Conservation (phyloP, 1,140 invertebrate genomes). For the Drosophila persimilis region DNA sequence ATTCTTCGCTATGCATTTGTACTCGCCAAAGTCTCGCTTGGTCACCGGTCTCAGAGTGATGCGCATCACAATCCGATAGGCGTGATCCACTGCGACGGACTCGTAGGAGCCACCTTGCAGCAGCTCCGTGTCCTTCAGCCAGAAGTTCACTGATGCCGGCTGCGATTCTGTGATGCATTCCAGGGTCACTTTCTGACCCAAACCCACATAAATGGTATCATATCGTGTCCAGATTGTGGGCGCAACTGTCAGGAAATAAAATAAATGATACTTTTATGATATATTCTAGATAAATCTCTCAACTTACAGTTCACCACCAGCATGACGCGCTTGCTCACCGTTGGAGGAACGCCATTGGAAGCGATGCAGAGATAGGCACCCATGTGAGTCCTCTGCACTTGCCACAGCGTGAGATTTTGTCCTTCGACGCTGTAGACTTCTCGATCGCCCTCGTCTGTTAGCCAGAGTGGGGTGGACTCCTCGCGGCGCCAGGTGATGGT, state of each 20-base stretch:
- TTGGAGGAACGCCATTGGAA: conserved; percentile 91
- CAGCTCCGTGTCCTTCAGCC: conserved; percentile 83
- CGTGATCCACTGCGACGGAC: conserved; percentile 84
- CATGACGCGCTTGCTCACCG: conserved; percentile 90
- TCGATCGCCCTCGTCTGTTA: conserved; percentile 15
- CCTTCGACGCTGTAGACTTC: conserved; percentile 82
- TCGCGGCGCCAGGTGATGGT: conserved; percentile 88
- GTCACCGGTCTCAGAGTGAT: conserved; percentile 84
- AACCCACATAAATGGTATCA: conserved; percentile 85
- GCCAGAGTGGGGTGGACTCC: conserved; percentile 85
- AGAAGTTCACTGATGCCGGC: conserved; percentile 85
- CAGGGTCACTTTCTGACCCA: conserved; percentile 85
- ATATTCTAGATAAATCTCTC: not conserved
- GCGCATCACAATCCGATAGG: conserved; percentile 86
- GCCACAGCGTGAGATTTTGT: conserved; percentile 81
- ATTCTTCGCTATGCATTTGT: conserved; percentile 86
- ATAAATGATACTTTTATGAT: not conserved
- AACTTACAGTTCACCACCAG: conserved; percentile 90
- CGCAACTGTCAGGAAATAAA: conserved; percentile 82
- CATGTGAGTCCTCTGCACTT: conserved; percentile 82
- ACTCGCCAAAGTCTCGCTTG: conserved; percentile 85
- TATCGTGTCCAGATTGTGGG: conserved; percentile 85
- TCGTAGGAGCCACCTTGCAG: conserved; percentile 84
- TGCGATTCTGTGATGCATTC: conserved; percentile 85
- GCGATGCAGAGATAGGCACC: conserved; percentile 84